These are phyloP conservation scores for Apodemia zela DNA, from an alignment of 2,888 invertebrate genomes.

Conservation along the genomic window DNA sequence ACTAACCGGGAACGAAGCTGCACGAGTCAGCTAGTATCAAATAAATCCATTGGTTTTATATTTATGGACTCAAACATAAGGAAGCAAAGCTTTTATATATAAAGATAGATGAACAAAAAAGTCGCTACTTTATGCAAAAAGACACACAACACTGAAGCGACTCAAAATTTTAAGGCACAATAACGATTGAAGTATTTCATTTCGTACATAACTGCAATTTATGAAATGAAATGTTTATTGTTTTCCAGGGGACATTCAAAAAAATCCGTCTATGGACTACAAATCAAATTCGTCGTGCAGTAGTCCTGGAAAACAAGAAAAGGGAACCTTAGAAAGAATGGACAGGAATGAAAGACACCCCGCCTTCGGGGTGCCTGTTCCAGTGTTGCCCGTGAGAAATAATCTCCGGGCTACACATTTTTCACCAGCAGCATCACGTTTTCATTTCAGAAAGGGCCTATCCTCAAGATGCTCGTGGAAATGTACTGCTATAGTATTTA, in stretches of 20 bases:
- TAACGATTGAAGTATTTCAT: no score
- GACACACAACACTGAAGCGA: no score
- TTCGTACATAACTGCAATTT: not conserved
- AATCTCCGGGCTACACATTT: conserved; percentile 87
- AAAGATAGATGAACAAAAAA: no score
- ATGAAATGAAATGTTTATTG: not conserved
- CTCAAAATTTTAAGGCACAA: no score
- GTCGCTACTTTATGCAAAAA: no score
- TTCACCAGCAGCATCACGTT: conserved; percentile 85
- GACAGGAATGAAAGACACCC: conserved; percentile 82
- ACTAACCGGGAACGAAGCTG: no score
- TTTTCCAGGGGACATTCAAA: conserved; percentile 89
- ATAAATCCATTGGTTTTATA: no score
- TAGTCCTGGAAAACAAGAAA: conserved; percentile 85
- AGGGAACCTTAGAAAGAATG: conserved; percentile 75
- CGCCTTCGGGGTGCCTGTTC: conserved; percentile 84
- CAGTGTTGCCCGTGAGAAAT: conserved; percentile 88
- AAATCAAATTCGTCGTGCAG: conserved; percentile 93
- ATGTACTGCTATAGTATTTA: conserved; percentile 93
- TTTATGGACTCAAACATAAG: no score
- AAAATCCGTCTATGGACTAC: conserved; percentile 93
- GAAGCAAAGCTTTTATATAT: no score
- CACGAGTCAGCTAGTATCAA: no score
- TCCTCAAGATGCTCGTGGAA: conserved; percentile 95
- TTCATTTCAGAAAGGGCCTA: conserved; percentile 93